These are phyloP conservation scores for Oceanodroma tethys DNA, from an alignment of 2,113 vertebrate genomes.

Conservation along the genomic window DNA sequence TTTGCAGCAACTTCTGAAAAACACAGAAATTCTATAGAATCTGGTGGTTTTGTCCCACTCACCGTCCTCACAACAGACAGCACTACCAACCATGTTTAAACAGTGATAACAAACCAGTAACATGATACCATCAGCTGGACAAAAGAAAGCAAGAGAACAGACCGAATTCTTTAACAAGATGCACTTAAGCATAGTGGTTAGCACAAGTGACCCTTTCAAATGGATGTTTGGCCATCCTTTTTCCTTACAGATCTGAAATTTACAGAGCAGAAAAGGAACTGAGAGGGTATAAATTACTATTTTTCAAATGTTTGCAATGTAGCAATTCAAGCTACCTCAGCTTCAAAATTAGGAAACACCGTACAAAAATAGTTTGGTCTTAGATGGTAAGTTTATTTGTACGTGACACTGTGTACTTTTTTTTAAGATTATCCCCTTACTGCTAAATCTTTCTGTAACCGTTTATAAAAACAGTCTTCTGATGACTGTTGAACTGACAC, in stretches of 20 bases:
- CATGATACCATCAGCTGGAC: background rate
- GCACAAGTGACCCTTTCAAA: background rate
- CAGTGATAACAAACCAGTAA: background rate
- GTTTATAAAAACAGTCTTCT: background rate
- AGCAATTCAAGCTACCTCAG: background rate
- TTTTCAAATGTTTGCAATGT: background rate
- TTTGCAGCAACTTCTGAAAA: conserved; percentile 16
- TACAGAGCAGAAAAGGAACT: background rate
- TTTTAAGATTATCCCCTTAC: background rate
- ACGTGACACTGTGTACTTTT: background rate
- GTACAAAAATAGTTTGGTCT: background rate
- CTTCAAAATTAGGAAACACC: background rate
- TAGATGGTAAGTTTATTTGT: background rate
- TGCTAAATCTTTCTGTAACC: background rate
- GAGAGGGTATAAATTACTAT: background rate
- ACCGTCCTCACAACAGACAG: background rate
- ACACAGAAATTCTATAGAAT: background rate
- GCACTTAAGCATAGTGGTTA: background rate
- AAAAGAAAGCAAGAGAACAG: background rate
- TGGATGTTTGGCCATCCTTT: background rate
- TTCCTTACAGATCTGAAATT: background rate
- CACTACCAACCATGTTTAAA: background rate
- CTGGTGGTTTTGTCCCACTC: background rate
- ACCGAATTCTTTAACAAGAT: background rate
- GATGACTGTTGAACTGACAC: background rate